These are phyloP conservation scores for Cotesia glomerata DNA, from an alignment of 1,140 invertebrate species.

Conservation along the genomic window DNA sequence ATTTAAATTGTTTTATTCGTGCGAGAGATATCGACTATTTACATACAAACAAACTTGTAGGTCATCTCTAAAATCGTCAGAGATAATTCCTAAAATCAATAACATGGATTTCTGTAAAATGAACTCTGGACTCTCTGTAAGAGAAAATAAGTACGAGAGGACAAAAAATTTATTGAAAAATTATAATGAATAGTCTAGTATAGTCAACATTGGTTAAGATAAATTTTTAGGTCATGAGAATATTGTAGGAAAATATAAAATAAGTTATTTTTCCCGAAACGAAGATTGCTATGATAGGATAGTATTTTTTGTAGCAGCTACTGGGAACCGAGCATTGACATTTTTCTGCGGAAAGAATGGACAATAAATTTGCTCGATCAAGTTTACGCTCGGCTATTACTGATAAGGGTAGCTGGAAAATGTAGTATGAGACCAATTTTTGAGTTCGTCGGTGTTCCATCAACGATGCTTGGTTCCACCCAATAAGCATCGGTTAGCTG, in stretches of 20 bases:
- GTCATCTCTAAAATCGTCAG: no score
- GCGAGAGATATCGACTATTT: not conserved
- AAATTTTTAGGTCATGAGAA: not conserved
- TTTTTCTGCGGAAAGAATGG: conserved; percentile 1
- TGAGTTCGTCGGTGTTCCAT: conserved; percentile 20
- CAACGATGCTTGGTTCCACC: conserved; percentile 19
- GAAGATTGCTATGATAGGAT: not conserved
- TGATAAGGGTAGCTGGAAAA: conserved; percentile 14
- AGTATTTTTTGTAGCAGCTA: not conserved
- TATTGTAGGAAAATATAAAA: not conserved
- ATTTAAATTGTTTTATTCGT: no score
- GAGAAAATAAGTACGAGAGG: not conserved
- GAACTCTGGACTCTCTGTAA: not conserved
- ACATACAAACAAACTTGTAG: not conserved
- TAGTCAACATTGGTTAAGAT: not conserved
- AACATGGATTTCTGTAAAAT: no score
- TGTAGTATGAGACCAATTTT: conserved; percentile 24
- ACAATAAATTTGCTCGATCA: conserved; percentile 24
- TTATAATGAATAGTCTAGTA: not conserved
- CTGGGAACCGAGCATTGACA: not conserved
- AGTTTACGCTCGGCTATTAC: conserved; percentile 14
- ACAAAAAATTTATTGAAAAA: not conserved
- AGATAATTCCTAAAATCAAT: no score
- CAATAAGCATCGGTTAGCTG: conserved; percentile 27
- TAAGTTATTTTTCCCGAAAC: not conserved